Evolutionary conservation across 1,140 invertebrate genomes (phyloP), one percentile per base, ranked within the genome.

Genomic region (Leptinotarsa lineolata): DNA sequence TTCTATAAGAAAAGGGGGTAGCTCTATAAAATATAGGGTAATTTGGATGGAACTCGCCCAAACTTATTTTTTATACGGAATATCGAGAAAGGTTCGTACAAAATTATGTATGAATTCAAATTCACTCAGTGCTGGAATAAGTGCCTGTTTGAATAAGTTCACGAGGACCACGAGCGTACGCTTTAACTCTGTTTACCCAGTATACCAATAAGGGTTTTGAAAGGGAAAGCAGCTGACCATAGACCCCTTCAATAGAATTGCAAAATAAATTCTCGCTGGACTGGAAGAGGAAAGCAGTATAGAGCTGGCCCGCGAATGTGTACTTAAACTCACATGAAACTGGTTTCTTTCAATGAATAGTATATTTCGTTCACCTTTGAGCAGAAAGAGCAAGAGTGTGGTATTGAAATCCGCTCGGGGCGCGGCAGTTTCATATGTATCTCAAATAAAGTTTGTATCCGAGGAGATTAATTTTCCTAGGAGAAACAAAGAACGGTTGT

Each of bases 131-230:
- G n/a, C n/a, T 46, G 13, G 22, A 12, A 30, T 4, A 24, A 66
- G 30, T 66, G 22, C 64, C 39, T 66, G 64, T 66, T 39, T 18
- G 48, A 16, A 54, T 54, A 66, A 44, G 22, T 66, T 21, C 67
- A 68, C 48, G 45, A 18, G 48, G 18, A 39, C 13, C 58, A 39
- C 30, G 63, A 30, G 20, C 46, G 30, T 68, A 73, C 65, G 24
- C 13, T 68, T 68, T 46, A 80, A 78, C 60, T 71, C 70, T 83
- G 77, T 83, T 83, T 83, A 83, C 81, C 77, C 81, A 82, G 81
- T 83, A 83, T 81, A 81, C 80, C 80, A 83, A 83, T 82, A 80
- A 82, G 81, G 80, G 80, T 72, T 74, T 73, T 79, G 63, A 74
- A 67, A 77, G 78, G 74, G 78, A 74, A 74, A 68, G 74, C 73